Evolutionary conservation across 2,888 invertebrate species (phyloP).

Genomic region (Drosophila fulvimacula): DNA sequence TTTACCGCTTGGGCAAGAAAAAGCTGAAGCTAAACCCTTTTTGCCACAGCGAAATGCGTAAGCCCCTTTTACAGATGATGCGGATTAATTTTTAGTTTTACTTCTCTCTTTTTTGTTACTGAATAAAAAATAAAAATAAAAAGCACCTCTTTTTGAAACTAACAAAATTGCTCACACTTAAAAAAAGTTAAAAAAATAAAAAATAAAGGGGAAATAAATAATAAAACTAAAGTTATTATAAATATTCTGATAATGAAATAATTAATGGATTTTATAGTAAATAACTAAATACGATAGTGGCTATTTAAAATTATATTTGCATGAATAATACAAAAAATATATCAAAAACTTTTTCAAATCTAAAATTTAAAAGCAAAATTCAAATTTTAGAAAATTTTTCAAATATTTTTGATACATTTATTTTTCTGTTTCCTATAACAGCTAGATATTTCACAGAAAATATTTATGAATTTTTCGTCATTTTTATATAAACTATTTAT

Average conservation of each 20-base stretch:
- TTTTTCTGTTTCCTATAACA: no score
- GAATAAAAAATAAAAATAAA: neutral
- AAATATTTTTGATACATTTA: neutral
- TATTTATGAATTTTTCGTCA: no score
- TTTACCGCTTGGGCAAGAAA: slow-evolving; percentile 20
- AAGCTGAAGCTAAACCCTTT: slow-evolving; percentile 25
- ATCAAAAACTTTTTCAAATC: neutral
- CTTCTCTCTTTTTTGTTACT: neutral
- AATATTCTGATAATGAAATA: neutral
- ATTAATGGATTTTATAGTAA: neutral
- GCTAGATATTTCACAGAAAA: no score
- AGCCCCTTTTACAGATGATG: slow-evolving; percentile 34
- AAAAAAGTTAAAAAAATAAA: neutral
- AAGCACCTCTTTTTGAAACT: neutral
- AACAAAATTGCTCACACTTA: neutral
- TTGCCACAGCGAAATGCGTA: slow-evolving; percentile 42
- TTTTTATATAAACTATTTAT: no score
- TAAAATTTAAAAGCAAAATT: neutral
- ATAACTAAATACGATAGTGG: no score
- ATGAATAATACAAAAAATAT: neutral
- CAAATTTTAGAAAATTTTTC: neutral
- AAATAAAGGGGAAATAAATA: neutral
- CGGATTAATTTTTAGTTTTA: slow-evolving; percentile 6
- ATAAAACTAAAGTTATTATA: neutral
- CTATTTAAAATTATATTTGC: neutral